A percentile compares a stretch with the other conserved stretches of the same genome.
Evolutionary conservation across 1,140 invertebrate genomes (phyloP).

Genomic region (Drosophila sechellia): DNA sequence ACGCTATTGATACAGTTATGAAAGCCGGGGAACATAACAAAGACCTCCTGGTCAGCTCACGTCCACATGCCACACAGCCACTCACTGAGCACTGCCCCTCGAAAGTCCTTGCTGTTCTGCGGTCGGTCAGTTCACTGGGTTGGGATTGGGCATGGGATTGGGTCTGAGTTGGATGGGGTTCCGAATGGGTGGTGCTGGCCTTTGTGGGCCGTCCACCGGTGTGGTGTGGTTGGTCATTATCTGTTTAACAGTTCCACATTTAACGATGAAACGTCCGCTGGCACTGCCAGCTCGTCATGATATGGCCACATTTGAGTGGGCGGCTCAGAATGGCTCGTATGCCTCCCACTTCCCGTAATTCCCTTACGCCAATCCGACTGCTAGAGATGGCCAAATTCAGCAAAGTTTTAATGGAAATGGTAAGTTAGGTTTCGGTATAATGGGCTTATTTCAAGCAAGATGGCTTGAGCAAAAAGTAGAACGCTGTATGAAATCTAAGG

Average conservation of each 20-base stretch:
- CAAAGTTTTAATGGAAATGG: neutral
- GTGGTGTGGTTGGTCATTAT: constrained; percentile 69
- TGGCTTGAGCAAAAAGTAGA: neutral
- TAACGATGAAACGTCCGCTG: constrained; percentile 66
- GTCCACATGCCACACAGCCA: constrained; percentile 4
- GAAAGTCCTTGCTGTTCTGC: constrained; percentile 16
- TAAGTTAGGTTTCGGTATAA: neutral
- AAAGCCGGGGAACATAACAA: constrained; percentile 51
- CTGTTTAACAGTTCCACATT: constrained; percentile 82
- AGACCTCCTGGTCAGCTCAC: constrained; percentile 42
- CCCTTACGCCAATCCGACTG: constrained; percentile 7
- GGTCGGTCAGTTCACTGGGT: constrained; percentile 21
- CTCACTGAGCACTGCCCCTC: neutral
- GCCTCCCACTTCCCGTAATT: constrained; percentile 6
- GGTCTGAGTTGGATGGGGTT: neutral
- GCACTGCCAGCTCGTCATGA: constrained; percentile 49
- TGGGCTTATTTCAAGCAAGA: neutral
- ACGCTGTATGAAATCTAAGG: too few species aligned
- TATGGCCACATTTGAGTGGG: constrained; percentile 62
- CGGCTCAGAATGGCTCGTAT: constrained; percentile 19
- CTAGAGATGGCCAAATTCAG: constrained; percentile 27
- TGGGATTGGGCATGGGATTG: too few species aligned
- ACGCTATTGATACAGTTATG: constrained; percentile 60
- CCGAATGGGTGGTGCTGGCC: neutral
- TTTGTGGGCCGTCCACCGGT: constrained; percentile 11